Percentiles rank a stretch among this genome's conserved stretches.
Conservation (phyloP, 2,888 invertebrate genomes). For the Nomada fabriciana region DNA sequence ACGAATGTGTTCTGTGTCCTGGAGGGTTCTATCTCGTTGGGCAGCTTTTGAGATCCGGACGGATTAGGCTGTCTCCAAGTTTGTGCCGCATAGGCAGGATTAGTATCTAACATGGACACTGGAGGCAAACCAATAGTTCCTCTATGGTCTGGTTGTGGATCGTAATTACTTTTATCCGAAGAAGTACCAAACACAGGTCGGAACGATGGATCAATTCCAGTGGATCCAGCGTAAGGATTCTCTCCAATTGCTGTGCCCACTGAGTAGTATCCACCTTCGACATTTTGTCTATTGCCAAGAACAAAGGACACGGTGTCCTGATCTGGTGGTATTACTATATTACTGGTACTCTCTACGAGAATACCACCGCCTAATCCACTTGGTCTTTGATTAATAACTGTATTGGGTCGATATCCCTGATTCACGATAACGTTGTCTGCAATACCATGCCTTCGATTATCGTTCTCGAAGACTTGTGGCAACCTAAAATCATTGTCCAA, state of each 20-base stretch:
- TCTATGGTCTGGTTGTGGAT: conserved; percentile 68
- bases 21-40: conserved; percentile 58
- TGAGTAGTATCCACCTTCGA: conserved; percentile 84
- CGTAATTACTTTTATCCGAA: conserved; percentile 30
- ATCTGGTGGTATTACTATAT: conserved; percentile 87
- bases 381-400: conserved; percentile 61
- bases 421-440: conserved; percentile 59
- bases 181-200: conserved; percentile 67
- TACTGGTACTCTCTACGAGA: conserved; percentile 86
- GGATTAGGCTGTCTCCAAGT: conserved; percentile 67
- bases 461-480: conserved; percentile 67
- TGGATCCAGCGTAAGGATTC: conserved; percentile 82
- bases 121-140: conserved; percentile 73
- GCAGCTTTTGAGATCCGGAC: conserved; percentile 36
- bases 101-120: conserved; percentile 61
- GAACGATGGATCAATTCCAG: conserved; percentile 67
- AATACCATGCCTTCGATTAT: conserved; percentile 56
- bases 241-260: conserved; percentile 85
- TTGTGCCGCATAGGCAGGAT: conserved; percentile 65
- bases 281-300: conserved; percentile 87
- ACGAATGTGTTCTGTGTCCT: conserved; percentile 35
- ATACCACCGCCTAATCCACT: conserved; percentile 44
- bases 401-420: conserved; percentile 62
- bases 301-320: conserved; percentile 89
- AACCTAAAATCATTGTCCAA: conserved; percentile 67